A percentile compares a stretch with the other conserved stretches of the same genome.
Conservation (phyloP, 2,797 vertebrate species). For the Falco novaeseelandiae region DNA sequence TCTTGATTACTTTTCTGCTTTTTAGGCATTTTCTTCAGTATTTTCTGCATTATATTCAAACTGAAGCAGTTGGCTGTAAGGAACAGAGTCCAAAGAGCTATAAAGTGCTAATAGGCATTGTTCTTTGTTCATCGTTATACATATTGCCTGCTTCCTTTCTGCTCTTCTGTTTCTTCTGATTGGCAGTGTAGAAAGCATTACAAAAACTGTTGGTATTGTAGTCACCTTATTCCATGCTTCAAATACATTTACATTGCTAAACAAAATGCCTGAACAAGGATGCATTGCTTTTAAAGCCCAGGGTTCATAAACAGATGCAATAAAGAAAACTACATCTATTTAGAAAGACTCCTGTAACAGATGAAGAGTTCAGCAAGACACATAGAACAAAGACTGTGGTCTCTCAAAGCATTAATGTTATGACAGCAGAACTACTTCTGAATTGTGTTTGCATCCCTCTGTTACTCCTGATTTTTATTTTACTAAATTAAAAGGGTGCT, state of each 20-base stretch:
- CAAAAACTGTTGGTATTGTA: constrained; percentile 35
- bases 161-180: constrained; percentile 71
- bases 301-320: constrained; percentile 9
- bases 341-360: not conserved
- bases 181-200: constrained; percentile 10
- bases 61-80: constrained; percentile 66
- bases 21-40: constrained; percentile 73
- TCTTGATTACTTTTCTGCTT: constrained; percentile 73
- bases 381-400: not conserved
- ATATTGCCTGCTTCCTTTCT: constrained; percentile 75
- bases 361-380: not conserved
- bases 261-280: constrained; percentile 76
- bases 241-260: constrained; percentile 78
- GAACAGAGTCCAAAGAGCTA: constrained; percentile 23
- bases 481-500: not conserved
- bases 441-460: not conserved
- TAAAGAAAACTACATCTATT: not conserved
- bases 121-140: constrained; percentile 3
- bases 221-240: constrained; percentile 65
- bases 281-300: constrained; percentile 80
- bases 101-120: constrained; percentile 67
- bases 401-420: not conserved
- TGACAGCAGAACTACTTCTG: not conserved
- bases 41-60: constrained; percentile 58
- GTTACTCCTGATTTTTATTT: not conserved